phyloP scores from a whole-genome alignment of 2,113 vertebrate species.

The Pyxicephalus adspersus region DNA sequence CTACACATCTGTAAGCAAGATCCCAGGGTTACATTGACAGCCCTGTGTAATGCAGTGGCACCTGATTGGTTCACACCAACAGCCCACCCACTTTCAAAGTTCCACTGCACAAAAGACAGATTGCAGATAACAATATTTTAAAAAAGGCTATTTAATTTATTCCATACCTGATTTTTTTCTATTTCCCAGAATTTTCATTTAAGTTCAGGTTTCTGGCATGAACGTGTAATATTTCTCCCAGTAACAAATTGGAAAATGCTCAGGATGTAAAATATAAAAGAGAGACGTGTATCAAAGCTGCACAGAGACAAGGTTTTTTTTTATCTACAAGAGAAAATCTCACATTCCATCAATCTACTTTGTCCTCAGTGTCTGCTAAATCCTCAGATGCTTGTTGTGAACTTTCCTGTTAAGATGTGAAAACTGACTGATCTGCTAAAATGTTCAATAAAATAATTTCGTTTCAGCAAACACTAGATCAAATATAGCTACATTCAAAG shows the following conservation, averaged over 20 bases:
- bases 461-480: conserved; percentile 32
- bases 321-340: conserved; percentile 14
- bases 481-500: conserved; percentile 9
- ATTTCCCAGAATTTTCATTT: no score
- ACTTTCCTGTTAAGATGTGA: conserved; percentile 32
- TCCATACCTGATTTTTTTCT: no score
- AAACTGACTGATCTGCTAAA: conserved; percentile 30
- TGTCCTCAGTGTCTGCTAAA: conserved; percentile 33
- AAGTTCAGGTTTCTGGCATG: no score
- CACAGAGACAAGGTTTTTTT: background rate
- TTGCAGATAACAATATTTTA: no score
- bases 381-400: conserved; percentile 20
- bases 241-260: conserved; percentile 6
- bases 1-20: no score
- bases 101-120: no score
- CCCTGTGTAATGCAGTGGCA: no score
- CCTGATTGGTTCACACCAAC: no score
- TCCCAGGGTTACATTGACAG: no score
- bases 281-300: conserved; percentile 2
- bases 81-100: no score
- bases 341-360: conserved; percentile 19
- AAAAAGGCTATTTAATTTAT: no score
- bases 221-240: background rate
- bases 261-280: conserved; percentile 29
- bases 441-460: conserved; percentile 36